These are phyloP conservation scores for Polydesmus complanatus DNA, from an alignment of 2,888 invertebrate species.

Conservation along the genomic window DNA sequence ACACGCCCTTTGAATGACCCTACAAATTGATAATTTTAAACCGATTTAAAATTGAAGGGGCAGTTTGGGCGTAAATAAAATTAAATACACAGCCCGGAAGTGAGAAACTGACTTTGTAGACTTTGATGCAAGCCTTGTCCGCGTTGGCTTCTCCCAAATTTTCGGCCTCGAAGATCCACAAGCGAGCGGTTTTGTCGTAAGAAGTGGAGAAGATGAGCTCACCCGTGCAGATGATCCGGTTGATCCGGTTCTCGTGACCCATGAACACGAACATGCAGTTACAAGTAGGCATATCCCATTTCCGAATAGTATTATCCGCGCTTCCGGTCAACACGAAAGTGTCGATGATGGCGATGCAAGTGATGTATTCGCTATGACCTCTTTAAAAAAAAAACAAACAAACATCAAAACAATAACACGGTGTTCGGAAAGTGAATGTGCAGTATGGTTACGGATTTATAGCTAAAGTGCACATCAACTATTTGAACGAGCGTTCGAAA, in stretches of 20 bases:
- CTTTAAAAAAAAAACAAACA: constrained; percentile 9
- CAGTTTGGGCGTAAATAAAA: neutral
- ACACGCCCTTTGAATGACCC: constrained; percentile 38
- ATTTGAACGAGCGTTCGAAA: too few relatives aligned
- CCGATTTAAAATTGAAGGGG: neutral
- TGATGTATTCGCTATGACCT: constrained; percentile 37
- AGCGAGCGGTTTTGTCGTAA: constrained; percentile 29
- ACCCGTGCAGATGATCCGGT: constrained; percentile 17
- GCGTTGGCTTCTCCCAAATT: constrained; percentile 24
- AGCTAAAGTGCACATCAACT: too few relatives aligned
- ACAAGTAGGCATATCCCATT: constrained; percentile 39
- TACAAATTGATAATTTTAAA: constrained; percentile 25
- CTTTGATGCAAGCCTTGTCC: constrained; percentile 22
- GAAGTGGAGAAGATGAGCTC: constrained; percentile 28
- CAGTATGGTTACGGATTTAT: too few relatives aligned
- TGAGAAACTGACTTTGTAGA: constrained; percentile 21
- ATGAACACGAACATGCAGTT: constrained; percentile 34
- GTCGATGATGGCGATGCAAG: constrained; percentile 35
- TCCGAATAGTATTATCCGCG: constrained; percentile 37
- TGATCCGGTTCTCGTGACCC: constrained; percentile 26
- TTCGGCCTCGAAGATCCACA: constrained; percentile 37
- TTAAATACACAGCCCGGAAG: too few relatives aligned
- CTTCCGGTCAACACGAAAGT: constrained; percentile 37
- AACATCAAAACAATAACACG: neutral
- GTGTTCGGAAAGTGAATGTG: too few relatives aligned